These are phyloP conservation scores for Melieria picta DNA, from an alignment of 2,888 invertebrate species.

Conservation along the genomic window DNA sequence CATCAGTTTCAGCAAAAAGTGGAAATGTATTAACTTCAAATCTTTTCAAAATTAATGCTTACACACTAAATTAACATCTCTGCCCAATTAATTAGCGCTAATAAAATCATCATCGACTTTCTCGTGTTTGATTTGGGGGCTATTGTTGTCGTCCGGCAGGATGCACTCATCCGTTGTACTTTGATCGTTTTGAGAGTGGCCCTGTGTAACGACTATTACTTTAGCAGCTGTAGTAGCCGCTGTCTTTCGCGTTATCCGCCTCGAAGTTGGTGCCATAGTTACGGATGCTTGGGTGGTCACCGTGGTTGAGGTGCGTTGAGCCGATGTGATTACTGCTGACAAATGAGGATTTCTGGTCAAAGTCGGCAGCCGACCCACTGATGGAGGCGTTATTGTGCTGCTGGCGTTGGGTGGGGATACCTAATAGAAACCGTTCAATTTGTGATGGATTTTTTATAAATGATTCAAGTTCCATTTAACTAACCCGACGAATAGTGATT, in stretches of 20 bases:
- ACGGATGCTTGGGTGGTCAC: constrained; percentile 21
- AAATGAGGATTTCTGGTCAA: constrained; percentile 25
- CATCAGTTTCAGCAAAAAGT: too few relatives aligned
- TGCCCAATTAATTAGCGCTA: constrained; percentile 32
- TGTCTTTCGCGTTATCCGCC: constrained; percentile 34
- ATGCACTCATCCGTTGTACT: constrained; percentile 33
- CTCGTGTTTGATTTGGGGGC: constrained; percentile 45
- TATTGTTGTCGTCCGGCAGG: constrained; percentile 34
- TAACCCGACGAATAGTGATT: constrained; percentile 39
- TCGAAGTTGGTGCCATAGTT: constrained; percentile 19
- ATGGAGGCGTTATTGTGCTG: constrained; percentile 22
- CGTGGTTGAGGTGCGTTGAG: constrained; percentile 2
- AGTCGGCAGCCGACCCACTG: constrained; percentile 12
- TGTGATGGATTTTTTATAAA: neutral
- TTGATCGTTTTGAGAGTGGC: neutral
- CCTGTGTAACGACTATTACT: constrained; percentile 36
- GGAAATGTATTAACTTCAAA: too few relatives aligned
- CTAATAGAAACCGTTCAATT: neutral
- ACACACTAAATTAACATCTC: neutral
- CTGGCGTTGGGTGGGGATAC: neutral
- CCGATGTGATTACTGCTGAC: constrained; percentile 11
- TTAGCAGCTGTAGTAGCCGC: constrained; percentile 29
- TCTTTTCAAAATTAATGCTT: too few relatives aligned
- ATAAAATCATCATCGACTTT: constrained; percentile 41
- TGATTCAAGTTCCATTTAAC: constrained; percentile 1